Base-by-base conservation (phyloP, 2,888 invertebrate species). In the Trichogramma dendrolimi region DNA sequence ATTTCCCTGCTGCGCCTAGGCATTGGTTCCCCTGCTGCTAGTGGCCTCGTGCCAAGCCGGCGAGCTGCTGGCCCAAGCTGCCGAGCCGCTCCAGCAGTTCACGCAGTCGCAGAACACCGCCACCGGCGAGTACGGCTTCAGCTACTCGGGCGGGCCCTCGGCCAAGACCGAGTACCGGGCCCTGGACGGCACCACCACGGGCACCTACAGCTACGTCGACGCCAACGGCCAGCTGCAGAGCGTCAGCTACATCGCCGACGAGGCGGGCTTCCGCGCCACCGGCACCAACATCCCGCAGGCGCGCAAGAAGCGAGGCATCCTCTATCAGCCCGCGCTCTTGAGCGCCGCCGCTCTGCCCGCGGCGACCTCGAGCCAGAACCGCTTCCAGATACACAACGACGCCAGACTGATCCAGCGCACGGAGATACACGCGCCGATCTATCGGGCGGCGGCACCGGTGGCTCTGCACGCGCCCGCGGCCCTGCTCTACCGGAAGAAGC, bases 191-290 rank as follows among this genome's bases (percentile, higher is more conserved):
- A 82, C 85, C 10, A 86, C 85, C 4, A 82, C 83, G 65, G 87
- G 87, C 53, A 85, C 85, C 50, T 89, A 88, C 74, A 86, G 87
- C 50, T 88, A 88, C 73, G 82, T 88, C 61, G 88, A 89, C 73
- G 86, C 85, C 27, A 81, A 86, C 72, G 87, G 87, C 4, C 79
- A 84, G 60, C 75, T 86, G 10, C 87, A 87, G 74, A 84, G 84
- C 42, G 86, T 87, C 42, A 82, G 84, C 63, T 87, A 87, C 72
- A 80, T 85, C 40, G 83, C 87, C 8, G 87, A 87, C 79, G 80
- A 81, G 49, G 82, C 86, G 71, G 87, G 87, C 51, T 87, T 87
- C 77, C 82, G 87, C 74, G 87, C 60, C 51, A 50, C 63, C 50
- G 63, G 60, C 51, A 60, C 43, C 63, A 60, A 60, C 57, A 57